phyloP scores from a whole-genome alignment of 1,140 invertebrate species.

The Agrilus planipennis region DNA sequence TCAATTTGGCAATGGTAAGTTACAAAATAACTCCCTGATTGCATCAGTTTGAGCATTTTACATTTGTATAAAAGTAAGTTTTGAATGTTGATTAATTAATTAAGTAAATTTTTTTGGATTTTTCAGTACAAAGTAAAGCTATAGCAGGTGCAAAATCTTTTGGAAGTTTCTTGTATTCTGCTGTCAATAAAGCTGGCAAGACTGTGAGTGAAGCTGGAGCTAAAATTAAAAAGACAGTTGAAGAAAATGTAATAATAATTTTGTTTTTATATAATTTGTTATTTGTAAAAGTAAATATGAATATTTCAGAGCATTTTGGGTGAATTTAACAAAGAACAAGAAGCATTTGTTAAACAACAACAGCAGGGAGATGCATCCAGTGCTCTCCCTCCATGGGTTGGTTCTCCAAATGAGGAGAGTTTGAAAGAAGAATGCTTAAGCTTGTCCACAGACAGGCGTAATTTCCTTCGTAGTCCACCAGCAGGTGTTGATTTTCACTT shows the following conservation, averaged over 20 bases:
- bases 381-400: slow-evolving; percentile 83
- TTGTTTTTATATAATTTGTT: slow-evolving; percentile 1
- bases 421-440: slow-evolving; percentile 91
- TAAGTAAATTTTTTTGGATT: slow-evolving; percentile 13
- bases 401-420: slow-evolving; percentile 73
- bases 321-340: slow-evolving; percentile 93
- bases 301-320: slow-evolving; percentile 76
- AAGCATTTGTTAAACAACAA: slow-evolving; percentile 85
- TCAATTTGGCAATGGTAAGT: slow-evolving; percentile 67
- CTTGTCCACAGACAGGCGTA: slow-evolving; percentile 86
- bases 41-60: slow-evolving; percentile 4
- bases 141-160: slow-evolving; percentile 83
- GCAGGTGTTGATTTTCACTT: slow-evolving; percentile 91
- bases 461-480: slow-evolving; percentile 93
- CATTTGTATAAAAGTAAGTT: too few relatives aligned
- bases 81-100: too few relatives aligned
- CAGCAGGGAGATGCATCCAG: slow-evolving; percentile 56
- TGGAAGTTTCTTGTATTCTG: slow-evolving; percentile 82
- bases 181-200: slow-evolving; percentile 79
- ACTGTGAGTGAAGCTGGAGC: slow-evolving; percentile 65
- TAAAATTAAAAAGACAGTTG: slow-evolving; percentile 90
- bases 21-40: neutral
- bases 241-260: slow-evolving; percentile 75
- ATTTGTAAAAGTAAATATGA: slow-evolving; percentile 12
- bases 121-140: slow-evolving; percentile 77